Evolutionary conservation across 2,113 vertebrate species (phyloP).

Genomic region (Bos javanicus): DNA sequence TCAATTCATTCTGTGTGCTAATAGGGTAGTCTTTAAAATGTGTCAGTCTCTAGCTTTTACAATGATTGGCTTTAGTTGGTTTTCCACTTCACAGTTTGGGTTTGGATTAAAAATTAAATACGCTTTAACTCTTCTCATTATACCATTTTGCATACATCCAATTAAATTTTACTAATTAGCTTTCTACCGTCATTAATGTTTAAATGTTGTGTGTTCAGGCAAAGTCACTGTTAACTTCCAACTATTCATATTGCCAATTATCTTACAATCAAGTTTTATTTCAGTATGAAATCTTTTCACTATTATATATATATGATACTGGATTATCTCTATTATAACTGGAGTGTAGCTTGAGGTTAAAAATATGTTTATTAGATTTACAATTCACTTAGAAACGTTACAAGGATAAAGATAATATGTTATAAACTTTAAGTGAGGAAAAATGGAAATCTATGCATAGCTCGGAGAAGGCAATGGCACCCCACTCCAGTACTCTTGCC

Average conservation of each 20-base stretch:
- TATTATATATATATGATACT: neutral
- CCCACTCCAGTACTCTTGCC: too few relatives aligned
- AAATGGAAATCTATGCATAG: conserved; percentile 11
- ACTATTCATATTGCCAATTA: conserved; percentile 61
- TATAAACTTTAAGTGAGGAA: neutral
- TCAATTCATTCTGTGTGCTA: conserved; percentile 15
- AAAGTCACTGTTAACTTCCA: conserved; percentile 56
- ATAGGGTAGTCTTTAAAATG: conserved; percentile 24
- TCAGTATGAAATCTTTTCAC: conserved; percentile 8
- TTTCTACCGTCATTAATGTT: conserved; percentile 64
- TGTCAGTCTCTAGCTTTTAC: conserved; percentile 49
- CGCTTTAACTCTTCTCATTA: conserved; percentile 61
- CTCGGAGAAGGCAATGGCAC: neutral
- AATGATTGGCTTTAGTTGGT: conserved; percentile 52
- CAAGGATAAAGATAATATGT: neutral
- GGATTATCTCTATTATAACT: neutral
- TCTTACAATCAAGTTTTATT: conserved; percentile 39
- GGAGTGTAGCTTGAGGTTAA: neutral
- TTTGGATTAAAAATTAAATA: conserved; percentile 71
- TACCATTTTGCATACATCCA: conserved; percentile 54
- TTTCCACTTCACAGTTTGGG: conserved; percentile 32
- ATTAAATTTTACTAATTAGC: conserved; percentile 73
- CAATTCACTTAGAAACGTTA: conserved; percentile 26
- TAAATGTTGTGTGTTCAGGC: conserved; percentile 60
- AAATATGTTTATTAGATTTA: neutral